A percentile compares a stretch with the other conserved stretches of the same genome.
Conservation (phyloP, 2,797 vertebrate species). For the Macropus fuliginosus region DNA sequence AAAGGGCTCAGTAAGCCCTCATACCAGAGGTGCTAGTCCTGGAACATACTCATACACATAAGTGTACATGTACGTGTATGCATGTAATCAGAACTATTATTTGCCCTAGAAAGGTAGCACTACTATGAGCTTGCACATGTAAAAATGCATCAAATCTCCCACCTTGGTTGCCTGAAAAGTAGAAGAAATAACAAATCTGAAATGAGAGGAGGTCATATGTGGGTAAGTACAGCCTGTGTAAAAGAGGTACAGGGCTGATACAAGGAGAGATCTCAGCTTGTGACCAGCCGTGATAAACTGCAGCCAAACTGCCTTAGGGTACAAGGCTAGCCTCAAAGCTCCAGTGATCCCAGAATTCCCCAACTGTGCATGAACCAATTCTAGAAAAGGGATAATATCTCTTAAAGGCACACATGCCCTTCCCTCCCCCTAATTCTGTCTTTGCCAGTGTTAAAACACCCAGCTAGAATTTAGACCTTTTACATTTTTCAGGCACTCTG, state of each 20-base stretch:
- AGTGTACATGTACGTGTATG: not conserved
- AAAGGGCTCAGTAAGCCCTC: not conserved
- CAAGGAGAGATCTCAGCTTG: not conserved
- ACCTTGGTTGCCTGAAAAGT: not conserved
- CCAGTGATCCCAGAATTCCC: not conserved
- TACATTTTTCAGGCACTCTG: not conserved
- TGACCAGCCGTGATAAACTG: not conserved
- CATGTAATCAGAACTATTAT: not conserved
- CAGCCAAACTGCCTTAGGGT: not conserved
- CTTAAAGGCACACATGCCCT: not conserved
- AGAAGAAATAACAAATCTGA: not conserved
- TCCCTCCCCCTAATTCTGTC: not conserved
- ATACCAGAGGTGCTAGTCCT: not conserved
- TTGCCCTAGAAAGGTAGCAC: not conserved
- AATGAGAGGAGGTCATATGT: not conserved
- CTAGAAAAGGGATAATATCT: not conserved
- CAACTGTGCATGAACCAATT: not conserved
- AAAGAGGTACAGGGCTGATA: not conserved
- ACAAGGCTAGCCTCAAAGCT: not conserved
- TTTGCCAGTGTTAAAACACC: not conserved
- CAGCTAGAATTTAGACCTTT: not conserved
- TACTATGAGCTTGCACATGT: not conserved
- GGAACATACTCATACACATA: not conserved
- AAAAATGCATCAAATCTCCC: not conserved
- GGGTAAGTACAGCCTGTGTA: not conserved